Evolutionary conservation across 2,888 invertebrate genomes (phyloP).

Genomic region (Brachyptera putata): DNA sequence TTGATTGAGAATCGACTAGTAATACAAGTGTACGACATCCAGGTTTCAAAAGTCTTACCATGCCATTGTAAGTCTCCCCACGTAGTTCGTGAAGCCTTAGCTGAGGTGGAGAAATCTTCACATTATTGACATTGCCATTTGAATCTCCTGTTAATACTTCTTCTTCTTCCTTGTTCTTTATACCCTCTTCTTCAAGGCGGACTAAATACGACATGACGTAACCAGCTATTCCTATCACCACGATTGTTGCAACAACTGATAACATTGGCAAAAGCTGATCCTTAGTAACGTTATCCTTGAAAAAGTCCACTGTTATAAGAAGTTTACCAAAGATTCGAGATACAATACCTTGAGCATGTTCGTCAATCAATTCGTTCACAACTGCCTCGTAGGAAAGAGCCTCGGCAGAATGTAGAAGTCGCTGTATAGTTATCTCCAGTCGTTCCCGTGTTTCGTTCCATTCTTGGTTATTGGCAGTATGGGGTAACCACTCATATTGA

Average conservation of each 20-base stretch:
- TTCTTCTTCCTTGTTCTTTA: constrained; percentile 34
- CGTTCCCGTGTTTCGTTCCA: constrained; percentile 69
- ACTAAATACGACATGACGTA: constrained; percentile 83
- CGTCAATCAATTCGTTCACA: constrained; percentile 75
- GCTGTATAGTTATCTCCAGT: constrained; percentile 66
- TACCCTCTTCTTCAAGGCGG: constrained; percentile 56
- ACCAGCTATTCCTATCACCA: constrained; percentile 72
- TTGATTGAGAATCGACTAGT: constrained; percentile 83
- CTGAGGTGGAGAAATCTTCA: constrained; percentile 23
- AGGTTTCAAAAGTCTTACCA: constrained; percentile 87
- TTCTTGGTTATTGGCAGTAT: constrained; percentile 41
- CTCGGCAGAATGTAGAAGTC: constrained; percentile 67
- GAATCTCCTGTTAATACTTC: background rate
- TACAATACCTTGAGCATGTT: constrained; percentile 65
- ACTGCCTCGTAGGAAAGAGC: constrained; percentile 72
- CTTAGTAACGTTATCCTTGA: constrained; percentile 66
- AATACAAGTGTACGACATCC: constrained; percentile 92
- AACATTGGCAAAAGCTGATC: constrained; percentile 75
- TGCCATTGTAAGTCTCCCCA: constrained; percentile 91
- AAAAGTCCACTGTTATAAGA: constrained; percentile 63
- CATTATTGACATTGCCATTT: constrained; percentile 16
- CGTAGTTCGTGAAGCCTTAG: constrained; percentile 76
- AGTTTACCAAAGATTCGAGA: constrained; percentile 63
- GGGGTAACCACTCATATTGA: constrained; percentile 84
- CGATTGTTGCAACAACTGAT: constrained; percentile 71